Evolutionary conservation across 2,797 vertebrate genomes (phyloP), one percentile per base, ranked within the genome.

Genomic region (Centroberyx gerrardi): DNA sequence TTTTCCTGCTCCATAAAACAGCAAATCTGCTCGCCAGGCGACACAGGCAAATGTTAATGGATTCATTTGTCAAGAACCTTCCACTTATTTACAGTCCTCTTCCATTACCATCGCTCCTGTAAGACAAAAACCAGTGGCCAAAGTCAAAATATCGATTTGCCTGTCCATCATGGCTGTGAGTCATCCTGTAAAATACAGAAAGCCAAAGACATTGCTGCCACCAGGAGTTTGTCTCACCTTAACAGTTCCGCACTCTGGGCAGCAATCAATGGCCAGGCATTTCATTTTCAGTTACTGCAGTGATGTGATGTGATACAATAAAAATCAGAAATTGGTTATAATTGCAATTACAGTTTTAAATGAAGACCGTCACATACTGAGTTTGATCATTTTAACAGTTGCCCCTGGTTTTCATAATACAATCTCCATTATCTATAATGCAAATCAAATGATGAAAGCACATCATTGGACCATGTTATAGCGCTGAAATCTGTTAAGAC

Each of bases 1-100:
- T 95, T 94, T 93, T 93, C 92, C 91, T 93, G 93, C 90, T 93
- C 93, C 93, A 95, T 96, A 96, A 94, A 96, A 95, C 91, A 94
- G 93, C 91, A 92, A 92, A 95, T 95, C 91, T 94, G 93, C 84
- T 91, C 87, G 65, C 94, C 93, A 93, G 93, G 92, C 94, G 94
- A 95, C 94, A 94, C 93, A 87, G 94, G 93, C 88, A 95, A 96
- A 95, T 96, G 95, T 96, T 96, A 96, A 96, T 96, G 95, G 95
- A 94, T 95, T 96, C 95, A 95, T 96, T 96, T 95, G 93, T 96
- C 94, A 94, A 92, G 92, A 95, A 89, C 85, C 90, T 90, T 94
- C 92, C 88, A 90, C 94, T 95, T 96, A 95, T 95, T 95, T 95
- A 95, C 93, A 93, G 93, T 93, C 94, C 82, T 91, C 91, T 88